Base-by-base conservation (phyloP, 2,888 invertebrate species). In the Chelonus formosanus region DNA sequence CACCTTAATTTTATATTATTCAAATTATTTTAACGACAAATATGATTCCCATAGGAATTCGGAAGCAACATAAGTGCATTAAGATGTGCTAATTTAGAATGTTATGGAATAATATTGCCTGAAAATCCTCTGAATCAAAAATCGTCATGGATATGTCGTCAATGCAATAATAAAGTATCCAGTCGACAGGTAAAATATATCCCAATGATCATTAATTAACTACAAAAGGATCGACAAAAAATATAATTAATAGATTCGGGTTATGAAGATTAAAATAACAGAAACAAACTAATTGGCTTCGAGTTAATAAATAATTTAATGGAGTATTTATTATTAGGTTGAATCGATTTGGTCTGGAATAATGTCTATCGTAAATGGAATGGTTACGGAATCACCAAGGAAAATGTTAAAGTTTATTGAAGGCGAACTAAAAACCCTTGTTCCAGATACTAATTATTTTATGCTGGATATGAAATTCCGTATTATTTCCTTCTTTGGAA, bases 401-500 rank as follows among this genome's bases (percentile, higher is more conserved):
- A 84, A 87, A 64, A 84, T 91, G 72, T 85, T 88, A 71, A 85
- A 84, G 47, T 90, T 90, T 76, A 82, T 90, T 57, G 76, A 86
- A 8, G 82, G 84, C 65, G 87, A 89, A 74, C 80, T 90, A 34
- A 75, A 79, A 4, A 86, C 85, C 71, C 85, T 88, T 70, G 84
- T 90, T 62, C 90, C 90, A 5, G 84, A 84, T 55, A 86, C 85
- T 31, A 90, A 90, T 81, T 89, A 90, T 80, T 86, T 90, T 54
- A 85, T 87, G 58, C 80, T 90, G 36, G 89, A 90, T 76, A 82
- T 90, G 60, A 90, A 91, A 75, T 89, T 88, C 76, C 86, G 87
- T 67, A 84, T 90, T 6, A 84, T 91, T 71, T 90, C 89, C 85
- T 85, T 87, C 60, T 85, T 89, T 67, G 90, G 90, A 44, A 86